These are phyloP conservation scores for Thalassophryne amazonica DNA, from an alignment of 2,797 vertebrate species.

Conservation along the genomic window DNA sequence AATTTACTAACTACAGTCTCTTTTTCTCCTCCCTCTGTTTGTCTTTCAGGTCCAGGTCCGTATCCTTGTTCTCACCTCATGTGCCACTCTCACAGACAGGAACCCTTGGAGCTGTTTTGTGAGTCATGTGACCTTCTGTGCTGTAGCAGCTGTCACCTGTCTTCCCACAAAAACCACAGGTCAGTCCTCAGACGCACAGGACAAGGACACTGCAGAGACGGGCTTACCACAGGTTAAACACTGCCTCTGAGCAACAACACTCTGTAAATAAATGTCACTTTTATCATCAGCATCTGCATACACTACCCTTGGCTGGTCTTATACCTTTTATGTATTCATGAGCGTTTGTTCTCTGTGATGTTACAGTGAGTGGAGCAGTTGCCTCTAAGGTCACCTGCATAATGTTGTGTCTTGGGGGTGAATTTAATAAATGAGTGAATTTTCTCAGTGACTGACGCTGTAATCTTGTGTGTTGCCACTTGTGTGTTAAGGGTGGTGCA, in stretches of 20 bases:
- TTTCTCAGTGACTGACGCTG: slow-evolving; percentile 19
- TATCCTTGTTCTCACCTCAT: slow-evolving; percentile 73
- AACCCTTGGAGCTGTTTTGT: slow-evolving; percentile 84
- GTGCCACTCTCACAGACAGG: slow-evolving; percentile 82
- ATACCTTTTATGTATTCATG: slow-evolving; percentile 65
- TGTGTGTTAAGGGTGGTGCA: slow-evolving; percentile 70
- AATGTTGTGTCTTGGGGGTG: slow-evolving; percentile 43
- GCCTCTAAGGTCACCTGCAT: slow-evolving; percentile 67
- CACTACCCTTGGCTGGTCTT: slow-evolving; percentile 58
- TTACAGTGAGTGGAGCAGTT: slow-evolving; percentile 50
- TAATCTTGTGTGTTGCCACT: slow-evolving; percentile 25
- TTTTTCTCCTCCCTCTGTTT: slow-evolving; percentile 6
- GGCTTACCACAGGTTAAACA: slow-evolving; percentile 59
- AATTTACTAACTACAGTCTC: slow-evolving; percentile 1
- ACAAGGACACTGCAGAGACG: slow-evolving; percentile 64
- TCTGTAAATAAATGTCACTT: slow-evolving; percentile 62
- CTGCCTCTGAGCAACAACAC: slow-evolving; percentile 36
- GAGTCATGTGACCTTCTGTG: slow-evolving; percentile 85
- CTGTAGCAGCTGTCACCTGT: slow-evolving; percentile 86
- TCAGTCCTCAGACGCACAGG: slow-evolving; percentile 62
- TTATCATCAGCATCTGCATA: slow-evolving; percentile 66
- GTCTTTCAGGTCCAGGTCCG: slow-evolving; percentile 68
- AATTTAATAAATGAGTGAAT: slow-evolving; percentile 54
- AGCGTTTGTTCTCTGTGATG: slow-evolving; percentile 59
- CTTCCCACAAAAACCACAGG: slow-evolving; percentile 84